Base-by-base conservation (phyloP, 2,888 invertebrate genomes). In the Reticulitermes lucifugus region DNA sequence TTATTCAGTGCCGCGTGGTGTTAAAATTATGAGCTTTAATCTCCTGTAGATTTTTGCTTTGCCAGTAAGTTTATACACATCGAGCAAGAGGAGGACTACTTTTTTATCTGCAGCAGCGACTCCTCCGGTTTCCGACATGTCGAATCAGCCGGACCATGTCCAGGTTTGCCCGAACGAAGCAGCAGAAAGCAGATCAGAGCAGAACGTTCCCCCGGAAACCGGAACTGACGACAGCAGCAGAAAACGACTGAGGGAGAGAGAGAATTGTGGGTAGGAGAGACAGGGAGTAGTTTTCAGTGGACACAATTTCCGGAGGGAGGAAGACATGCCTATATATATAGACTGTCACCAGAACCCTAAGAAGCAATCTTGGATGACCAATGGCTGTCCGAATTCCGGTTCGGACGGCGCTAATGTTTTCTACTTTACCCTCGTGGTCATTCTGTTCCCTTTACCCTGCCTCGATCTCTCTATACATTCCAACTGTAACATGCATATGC, bases 341-440 rank as follows among this genome's bases (percentile, higher is more conserved):
- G 81, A 79, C 86, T 84, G 86, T 86, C 86, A 86, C 84, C 81
- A 77, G 70, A 83, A 83, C 84, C 83, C 85, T 77, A 85, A 85
- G 87, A 87, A 86, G 85, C 85, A 86, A 86, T 87, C 87, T 87
- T 73, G 85, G 86, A 86, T 87, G 87, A 87, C 87, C 87, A 86
- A 86, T 86, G 86, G 86, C 70, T 83, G 84, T 85, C 83, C 80
- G 83, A 73, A 85, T 85, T 86, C 86, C 84, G 84, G 86, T 84
- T 65, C 43, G 83, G 55, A 25, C 71, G 51, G 65, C 81, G 81
- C 65, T 65, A 81, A 81, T 81, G 81, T 81, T 81, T 81, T 81
- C 81, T 81, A 43, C n/a, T 59, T 51, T 22, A 25, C 35, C 75
- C 35, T 18, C 21, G 22, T 12, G 12, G 10, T 9, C 29, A 21